Base-by-base conservation (phyloP, 2,888 invertebrate genomes). In the Acleris literana region DNA sequence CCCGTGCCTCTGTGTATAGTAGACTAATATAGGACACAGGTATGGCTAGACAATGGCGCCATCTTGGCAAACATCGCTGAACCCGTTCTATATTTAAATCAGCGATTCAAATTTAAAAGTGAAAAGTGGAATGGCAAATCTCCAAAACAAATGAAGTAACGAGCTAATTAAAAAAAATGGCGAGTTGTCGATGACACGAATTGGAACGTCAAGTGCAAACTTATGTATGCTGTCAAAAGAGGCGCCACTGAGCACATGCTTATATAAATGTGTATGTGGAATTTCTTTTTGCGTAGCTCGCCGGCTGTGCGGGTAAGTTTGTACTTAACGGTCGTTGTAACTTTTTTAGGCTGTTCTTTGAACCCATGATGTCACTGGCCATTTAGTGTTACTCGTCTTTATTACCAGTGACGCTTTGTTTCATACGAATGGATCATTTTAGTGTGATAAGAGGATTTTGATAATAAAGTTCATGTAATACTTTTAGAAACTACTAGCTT, bases 271-370 rank as follows among this genome's bases (percentile, higher is more conserved):
- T 18, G 22, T 46, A 17, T 9, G 46, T 43, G 9, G n/a, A 43
- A 9, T 13, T 11, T 3, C 29, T 46, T 17, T 5, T 46, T 46
- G 11, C 5, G 13, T 2, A 25, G 22, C 29, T 46, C n/a, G n/a
- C 46, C 57, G 16, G 7, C 13, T 13, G 46, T 17, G 25, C 5
- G 17, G 6, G 13, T 25, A 51, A 20, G 20, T 59, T 51, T 25
- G 51, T 49, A 25, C 18, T 33, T 17, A 29, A 48, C 59, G 59
- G 48, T 49, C 59, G 59, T 59, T 51, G 59, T 29, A 59, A 59
- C 59, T 49, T 57, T 57, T 57, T 57, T 57, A 25, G 57, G 57
- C 44, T 57, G 57, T 57, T 57, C 57, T 57, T 57, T 57, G 57
- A 57, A 57, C 57, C 5, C 57, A 57, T 57, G 57, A 57, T 57